Evolutionary conservation across 2,797 vertebrate species (phyloP), one percentile per base, ranked within the genome.

Genomic region (Nyctalus aviator): DNA sequence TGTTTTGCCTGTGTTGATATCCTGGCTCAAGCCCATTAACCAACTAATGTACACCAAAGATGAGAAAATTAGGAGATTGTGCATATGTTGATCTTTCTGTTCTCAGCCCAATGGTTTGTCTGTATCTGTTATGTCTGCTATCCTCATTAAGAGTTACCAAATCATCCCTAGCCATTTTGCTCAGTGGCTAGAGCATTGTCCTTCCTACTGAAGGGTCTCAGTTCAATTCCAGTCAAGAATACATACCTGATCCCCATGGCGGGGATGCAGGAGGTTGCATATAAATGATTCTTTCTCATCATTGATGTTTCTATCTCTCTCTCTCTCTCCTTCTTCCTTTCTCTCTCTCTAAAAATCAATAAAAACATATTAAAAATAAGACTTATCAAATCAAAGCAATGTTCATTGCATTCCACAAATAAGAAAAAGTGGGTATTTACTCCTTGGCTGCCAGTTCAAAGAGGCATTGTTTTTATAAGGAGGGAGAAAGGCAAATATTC

Each of bases 1-100:
- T 97, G 93, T 94, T 97, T 97, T 95, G 93, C 96, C 75, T 97
- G 62, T 96, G 88, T 96, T 93, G 94, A 95, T 96, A 94, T 90
- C 75, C 88, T 94, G 94, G 87, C 90, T 97, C 73, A 95, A 97
- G 91, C 92, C 96, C 96, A 93, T 97, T 97, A 97, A 90, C 81
- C 72, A 93, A 93, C 91, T 97, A 95, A 97, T 97, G 91, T 97
- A 97, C 84, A 92, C 37, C 91, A 96, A 96, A 92, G 59, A 95
- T 84, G 94, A 94, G 95, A 86, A 97, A 97, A 97, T 97, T 95
- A 96, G 95, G 90, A 91, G 82, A 96, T 88, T 92, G 92, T 97
- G 89, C 84, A 84, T 93, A 32, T 97, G 94, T 96, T 96, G 94
- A 95, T 92, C 95, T 96, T 97, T 96, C 32, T 95, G 37, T 95